Base-by-base conservation (phyloP, 2,113 vertebrate species). In the Brachionichthys hirsutus region DNA sequence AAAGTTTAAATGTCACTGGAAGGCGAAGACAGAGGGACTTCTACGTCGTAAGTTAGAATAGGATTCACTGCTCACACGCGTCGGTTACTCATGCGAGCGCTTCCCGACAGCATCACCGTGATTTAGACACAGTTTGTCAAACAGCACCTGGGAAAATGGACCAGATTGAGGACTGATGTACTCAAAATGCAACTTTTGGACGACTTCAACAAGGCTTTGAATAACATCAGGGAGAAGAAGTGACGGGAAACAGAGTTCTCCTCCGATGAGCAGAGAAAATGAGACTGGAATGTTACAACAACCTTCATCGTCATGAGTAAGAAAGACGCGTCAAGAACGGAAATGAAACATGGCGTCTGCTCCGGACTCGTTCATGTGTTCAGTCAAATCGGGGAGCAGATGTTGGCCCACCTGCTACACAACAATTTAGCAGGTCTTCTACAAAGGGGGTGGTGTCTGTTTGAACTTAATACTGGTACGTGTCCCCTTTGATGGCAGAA, bases 91-190 rank as follows among this genome's bases (percentile, higher is more conserved):
- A 78, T 68, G 79, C 72, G 67, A 88, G 88, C 87, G 84, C 88
- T 89, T 88, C 78, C 85, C 81, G 85, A 87, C 80, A 82, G 77
- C 82, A 72, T 12, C 72, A 81, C 64, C 80, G 85, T 87, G 81
- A 74, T 89, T 89, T 81, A 87, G 81, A 84, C 73, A 63, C 73
- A 62, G 74, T 85, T 83, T 88, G 85, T 88, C 87, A 86, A 81
- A 62, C 75, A 54, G 85, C 78, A 69, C 83, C 83, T 87, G 79
- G 61, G 9, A 68, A 73, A 82, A n/a, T 30, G 19, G 68, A 84
- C 77, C 78, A 70, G 77, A 76, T 64, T 7, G 70, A 11, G 18
- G 42, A 78, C 57, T 77, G 50, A 47, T 66, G 12, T 41, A 75
- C 75, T 82, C 70, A 73, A 86, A 81, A 82, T 84, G 79, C 55